Evolutionary conservation across 2,888 invertebrate species (phyloP).

Genomic region (Adelphocoris suturalis): DNA sequence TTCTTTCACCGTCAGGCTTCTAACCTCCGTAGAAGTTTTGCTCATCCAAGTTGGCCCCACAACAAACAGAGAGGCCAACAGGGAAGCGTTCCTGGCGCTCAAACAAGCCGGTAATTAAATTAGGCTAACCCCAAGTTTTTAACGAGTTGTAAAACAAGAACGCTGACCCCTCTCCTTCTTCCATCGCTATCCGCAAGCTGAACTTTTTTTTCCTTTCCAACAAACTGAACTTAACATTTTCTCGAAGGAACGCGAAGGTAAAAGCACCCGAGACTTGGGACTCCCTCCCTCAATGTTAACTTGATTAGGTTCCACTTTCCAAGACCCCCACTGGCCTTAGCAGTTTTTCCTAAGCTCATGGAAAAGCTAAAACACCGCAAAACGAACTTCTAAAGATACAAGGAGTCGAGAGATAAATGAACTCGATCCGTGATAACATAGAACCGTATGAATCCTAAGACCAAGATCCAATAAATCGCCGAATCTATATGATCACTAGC

Average conservation of each 20-base stretch:
- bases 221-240: constrained; percentile 12
- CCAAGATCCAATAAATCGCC: too few species aligned
- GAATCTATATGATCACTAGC: too few species aligned
- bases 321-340: neutral
- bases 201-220: neutral
- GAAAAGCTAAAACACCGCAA: too few species aligned
- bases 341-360: too few species aligned
- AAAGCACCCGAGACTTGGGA: neutral
- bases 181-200: neutral
- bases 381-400: too few species aligned
- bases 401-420: too few species aligned
- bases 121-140: constrained; percentile 44
- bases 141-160: constrained; percentile 42
- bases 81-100: neutral
- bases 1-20: neutral
- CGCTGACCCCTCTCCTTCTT: neutral
- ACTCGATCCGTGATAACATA: too few species aligned
- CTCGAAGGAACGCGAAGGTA: neutral
- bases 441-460: too few species aligned
- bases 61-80: constrained; percentile 36
- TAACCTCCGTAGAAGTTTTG: neutral
- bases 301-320: constrained; percentile 35
- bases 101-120: constrained; percentile 47
- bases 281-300: constrained; percentile 4
- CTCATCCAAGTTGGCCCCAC: neutral